Evolutionary conservation across 2,888 invertebrate genomes (phyloP).

Genomic region (Drosophila diplacantha): DNA sequence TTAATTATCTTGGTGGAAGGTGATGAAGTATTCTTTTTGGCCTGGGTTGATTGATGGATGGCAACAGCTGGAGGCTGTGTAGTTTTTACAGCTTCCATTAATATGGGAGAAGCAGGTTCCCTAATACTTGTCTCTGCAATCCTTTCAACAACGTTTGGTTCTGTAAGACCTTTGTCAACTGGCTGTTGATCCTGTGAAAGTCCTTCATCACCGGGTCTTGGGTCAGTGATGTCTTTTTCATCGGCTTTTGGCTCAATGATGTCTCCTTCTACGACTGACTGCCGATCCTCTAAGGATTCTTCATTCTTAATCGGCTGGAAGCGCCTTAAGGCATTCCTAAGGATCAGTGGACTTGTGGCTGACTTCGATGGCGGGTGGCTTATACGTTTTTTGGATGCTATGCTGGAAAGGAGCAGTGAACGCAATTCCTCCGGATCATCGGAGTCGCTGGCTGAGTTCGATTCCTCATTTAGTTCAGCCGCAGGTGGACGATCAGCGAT

Average conservation of each 20-base stretch:
- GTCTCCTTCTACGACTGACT: neutral
- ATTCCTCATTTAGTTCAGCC: neutral
- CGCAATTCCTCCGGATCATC: constrained; percentile 65
- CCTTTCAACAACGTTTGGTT: neutral
- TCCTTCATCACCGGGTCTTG: neutral
- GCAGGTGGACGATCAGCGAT: neutral
- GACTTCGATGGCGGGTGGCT: neutral
- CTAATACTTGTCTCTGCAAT: neutral
- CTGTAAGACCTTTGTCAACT: neutral
- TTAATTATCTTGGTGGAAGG: constrained; percentile 52
- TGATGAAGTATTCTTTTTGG: neutral
- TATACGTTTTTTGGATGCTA: constrained; percentile 54
- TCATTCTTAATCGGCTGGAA: constrained; percentile 43
- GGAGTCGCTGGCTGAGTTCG: constrained; percentile 26
- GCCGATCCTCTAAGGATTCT: neutral
- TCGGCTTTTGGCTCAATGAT: neutral
- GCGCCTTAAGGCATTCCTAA: constrained; percentile 75
- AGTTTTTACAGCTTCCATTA: neutral
- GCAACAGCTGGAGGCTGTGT: neutral
- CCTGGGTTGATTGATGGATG: neutral
- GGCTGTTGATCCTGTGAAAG: neutral
- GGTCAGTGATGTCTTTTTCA: neutral
- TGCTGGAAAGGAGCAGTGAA: constrained; percentile 63
- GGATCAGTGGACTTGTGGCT: constrained; percentile 56
- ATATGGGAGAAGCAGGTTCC: neutral